Evolutionary conservation across 2,113 vertebrate species (phyloP), one percentile per base, ranked within the genome.

Genomic region (Triplophysa rosa): DNA sequence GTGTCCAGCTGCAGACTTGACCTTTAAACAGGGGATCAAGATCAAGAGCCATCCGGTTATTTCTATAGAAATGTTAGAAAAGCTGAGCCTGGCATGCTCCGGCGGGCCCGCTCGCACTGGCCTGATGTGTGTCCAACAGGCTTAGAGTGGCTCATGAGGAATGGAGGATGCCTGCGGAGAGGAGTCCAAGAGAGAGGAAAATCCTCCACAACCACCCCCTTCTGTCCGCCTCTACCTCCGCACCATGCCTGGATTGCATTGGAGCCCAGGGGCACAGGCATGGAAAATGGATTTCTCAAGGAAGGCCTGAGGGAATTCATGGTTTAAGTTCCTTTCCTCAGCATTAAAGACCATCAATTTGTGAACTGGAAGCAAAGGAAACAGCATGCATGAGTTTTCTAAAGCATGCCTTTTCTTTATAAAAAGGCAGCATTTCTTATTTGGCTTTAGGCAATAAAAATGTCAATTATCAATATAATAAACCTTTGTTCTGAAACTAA

Each of bases 101-200:
- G 70, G 74, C 87, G 86, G 87, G 88, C 85, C 82, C 79, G 84
- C 87, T 88, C 81, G 80, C 82, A 67, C 83, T 12, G 59, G 78
- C 87, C 86, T 80, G 7, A 91, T 92, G 91, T 92, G 93, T 93
- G 90, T 93, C 92, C 93, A 92, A 93, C 90, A 93, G 89, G 93
- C 92, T 92, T 93, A 93, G 88, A 78, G 68, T 75, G 67, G 84
- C 87, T 91, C 88, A 89, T 87, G 89, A 89, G 72, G 87, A 87
- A 85, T 63, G 82, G 85, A 89, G 88, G 82, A 63, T 81, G 80
- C 90, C 90, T 88, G 88, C 85, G 64, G 88, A 86, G 91, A 86
- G 77, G 84, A 83, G 75, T 83, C 89, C 85, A 72, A 81, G 81
- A 77, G 88, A 83, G 84, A 87, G 74, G 84, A 84, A 91, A 91